Conservation (phyloP, 2,113 vertebrate species). For the Probosciger aterrimus region DNA sequence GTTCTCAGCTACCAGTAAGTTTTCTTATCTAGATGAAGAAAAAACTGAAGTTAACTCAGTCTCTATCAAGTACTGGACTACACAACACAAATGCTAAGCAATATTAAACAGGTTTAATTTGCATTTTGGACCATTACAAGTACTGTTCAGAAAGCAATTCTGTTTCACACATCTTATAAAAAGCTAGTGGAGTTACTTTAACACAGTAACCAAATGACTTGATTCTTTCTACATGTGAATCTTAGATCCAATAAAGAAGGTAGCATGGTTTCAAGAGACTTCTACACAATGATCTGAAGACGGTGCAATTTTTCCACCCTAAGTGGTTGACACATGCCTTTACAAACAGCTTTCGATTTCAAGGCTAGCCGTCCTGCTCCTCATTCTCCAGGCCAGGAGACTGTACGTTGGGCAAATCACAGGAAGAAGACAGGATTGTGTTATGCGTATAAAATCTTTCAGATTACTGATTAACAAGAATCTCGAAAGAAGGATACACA, state of each 20-base stretch:
- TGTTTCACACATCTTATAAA: background rate
- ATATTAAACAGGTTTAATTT: background rate
- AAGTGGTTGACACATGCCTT: background rate
- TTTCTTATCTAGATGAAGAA: background rate
- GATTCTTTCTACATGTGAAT: background rate
- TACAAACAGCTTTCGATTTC: background rate
- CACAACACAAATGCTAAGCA: background rate
- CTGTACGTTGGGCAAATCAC: background rate
- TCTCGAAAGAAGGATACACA: background rate
- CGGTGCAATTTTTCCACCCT: background rate
- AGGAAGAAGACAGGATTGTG: background rate
- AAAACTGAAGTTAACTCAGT: background rate
- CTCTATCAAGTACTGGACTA: background rate
- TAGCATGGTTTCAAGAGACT: background rate
- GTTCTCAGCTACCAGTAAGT: background rate
- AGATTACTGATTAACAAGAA: conserved; percentile 9
- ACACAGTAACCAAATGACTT: background rate
- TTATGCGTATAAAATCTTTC: background rate
- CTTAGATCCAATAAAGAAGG: background rate
- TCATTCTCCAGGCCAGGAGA: background rate
- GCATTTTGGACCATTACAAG: background rate
- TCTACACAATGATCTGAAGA: background rate
- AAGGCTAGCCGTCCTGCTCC: background rate
- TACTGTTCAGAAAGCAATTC: background rate
- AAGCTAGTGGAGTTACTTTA: background rate